Evolutionary conservation across 2,113 vertebrate genomes (phyloP), one percentile per base, ranked within the genome.

Genomic region (Piliocolobus tephrosceles): DNA sequence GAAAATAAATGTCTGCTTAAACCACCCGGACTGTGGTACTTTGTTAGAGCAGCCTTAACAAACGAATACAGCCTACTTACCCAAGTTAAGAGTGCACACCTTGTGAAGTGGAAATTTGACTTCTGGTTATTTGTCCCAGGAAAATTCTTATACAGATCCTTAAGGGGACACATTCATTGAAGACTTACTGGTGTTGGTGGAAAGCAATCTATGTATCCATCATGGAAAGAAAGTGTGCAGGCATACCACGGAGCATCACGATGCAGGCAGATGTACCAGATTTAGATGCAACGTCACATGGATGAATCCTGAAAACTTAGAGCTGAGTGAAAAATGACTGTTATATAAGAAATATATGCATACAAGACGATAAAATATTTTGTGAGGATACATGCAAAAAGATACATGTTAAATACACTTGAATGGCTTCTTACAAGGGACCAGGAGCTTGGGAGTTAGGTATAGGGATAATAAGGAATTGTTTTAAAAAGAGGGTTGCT

Each of bases 171-270:
- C 1, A 32, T 81, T 84, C 25, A 27, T 47, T 8, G 87, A 85
- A 58, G 47, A n/a, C 8, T 66, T n/a, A 5, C 7, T 32, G 55
- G 22, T 30, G 57, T 38, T 70, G 50, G 90, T 23, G 47, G 78
- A 61, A 68, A 68, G 47, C 61, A 43, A 12, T 2, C 25, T 14
- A 43, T 16, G 35, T 18, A 17, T 90, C 43, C 10, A 0, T 12
- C 2, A 0, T 0, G 50, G 47, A 8, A 35, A 12, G 45, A 10
- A 35, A 45, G 61, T 2, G 3, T 8, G 6, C 47, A 32, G 92
- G 43, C 55, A 58, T 16, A 3, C 7, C 32, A 1, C 0, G 0
- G 68, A 17, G 20, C 35, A 47, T 45, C 23, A 13, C 0, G 3
- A 30, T 30, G 58, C 66, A 35, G 80, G 47, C n/a, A 17, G 57